Base-by-base conservation (phyloP, 2,113 vertebrate species). In the Limnothrissa miodon region DNA sequence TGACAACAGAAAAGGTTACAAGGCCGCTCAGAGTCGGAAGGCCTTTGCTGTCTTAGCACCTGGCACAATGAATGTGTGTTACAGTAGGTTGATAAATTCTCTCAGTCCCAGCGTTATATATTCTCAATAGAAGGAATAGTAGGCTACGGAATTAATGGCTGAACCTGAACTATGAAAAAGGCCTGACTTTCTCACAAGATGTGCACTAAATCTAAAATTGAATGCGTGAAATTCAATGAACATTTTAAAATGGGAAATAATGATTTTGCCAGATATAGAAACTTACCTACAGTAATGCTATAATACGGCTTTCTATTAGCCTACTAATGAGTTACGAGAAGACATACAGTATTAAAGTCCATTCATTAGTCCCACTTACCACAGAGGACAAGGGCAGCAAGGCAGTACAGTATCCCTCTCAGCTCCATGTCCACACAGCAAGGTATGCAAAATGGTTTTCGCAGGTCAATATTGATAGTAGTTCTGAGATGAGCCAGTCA, bases 281-380 rank as follows among this genome's bases (percentile, higher is more conserved):
- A 33, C 29, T 0, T 21, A 53, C 15, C 33, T 56, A 56, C 4
- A 25, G 29, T 66, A 29, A 1, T n/a, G 59, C 9, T 66, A n/a
- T 66, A 66, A 42, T 42, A 42, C 42, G 6, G 2, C n/a, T n/a
- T n/a, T n/a, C n/a, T n/a, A n/a, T n/a, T n/a, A n/a, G n/a, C n/a
- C n/a, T n/a, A 70, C 66, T 39, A 11, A 36, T 70, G 25, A 33
- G 29, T 70, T 5, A 70, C 33, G 0, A 29, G 59, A 1, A 66
- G 59, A 29, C n/a, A n/a, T n/a, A 66, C 1, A 66, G n/a, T 5
- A 13, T 33, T 70, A 70, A 36, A 36, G 13, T 10, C 1, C 25
- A 15, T 74, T 33, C 15, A 36, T 29, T 11, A n/a, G n/a, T n/a
- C n/a, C n/a, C n/a, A 84, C 86, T 89, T 87, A 89, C 86, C 88